phyloP scores from a whole-genome alignment of 2,797 vertebrate species.

The Esox lucius region DNA sequence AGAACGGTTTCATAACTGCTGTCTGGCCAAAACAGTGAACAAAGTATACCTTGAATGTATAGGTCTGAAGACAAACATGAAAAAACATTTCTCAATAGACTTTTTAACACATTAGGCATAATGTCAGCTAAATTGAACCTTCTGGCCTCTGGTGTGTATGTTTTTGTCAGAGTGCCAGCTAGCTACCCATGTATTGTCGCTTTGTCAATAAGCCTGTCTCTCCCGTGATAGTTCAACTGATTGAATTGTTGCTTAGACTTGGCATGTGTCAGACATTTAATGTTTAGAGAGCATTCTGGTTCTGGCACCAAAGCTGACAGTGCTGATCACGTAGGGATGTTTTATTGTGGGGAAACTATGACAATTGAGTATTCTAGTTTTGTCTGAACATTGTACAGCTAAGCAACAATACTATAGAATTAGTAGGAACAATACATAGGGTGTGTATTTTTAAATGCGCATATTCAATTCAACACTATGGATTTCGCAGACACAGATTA shows the following conservation, averaged over 20 bases:
- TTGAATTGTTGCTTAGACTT: conserved; percentile 8
- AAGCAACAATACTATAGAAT: not conserved
- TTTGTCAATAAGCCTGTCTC: conserved; percentile 1
- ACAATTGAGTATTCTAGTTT: not conserved
- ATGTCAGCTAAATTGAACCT: not conserved
- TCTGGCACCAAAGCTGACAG: conserved; percentile 2
- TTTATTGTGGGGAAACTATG: not conserved
- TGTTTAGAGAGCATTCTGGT: not conserved
- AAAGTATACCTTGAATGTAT: no score
- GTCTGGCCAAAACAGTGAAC: no score
- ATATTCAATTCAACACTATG: not conserved
- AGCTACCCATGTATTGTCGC: not conserved
- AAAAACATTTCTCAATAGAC: no score
- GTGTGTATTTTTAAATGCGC: not conserved
- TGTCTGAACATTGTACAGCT: not conserved
- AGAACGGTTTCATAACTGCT: no score
- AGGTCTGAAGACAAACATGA: no score
- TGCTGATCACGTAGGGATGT: not conserved
- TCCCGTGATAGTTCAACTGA: conserved; percentile 1
- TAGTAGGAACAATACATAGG: not conserved
- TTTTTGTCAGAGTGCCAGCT: not conserved
- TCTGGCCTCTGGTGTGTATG: not conserved
- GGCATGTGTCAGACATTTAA: conserved; percentile 4
- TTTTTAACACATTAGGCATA: not conserved
- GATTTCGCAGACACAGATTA: no score